Evolutionary conservation across 2,888 invertebrate species (phyloP).

Genomic region (Cataglyphis albicans): DNA sequence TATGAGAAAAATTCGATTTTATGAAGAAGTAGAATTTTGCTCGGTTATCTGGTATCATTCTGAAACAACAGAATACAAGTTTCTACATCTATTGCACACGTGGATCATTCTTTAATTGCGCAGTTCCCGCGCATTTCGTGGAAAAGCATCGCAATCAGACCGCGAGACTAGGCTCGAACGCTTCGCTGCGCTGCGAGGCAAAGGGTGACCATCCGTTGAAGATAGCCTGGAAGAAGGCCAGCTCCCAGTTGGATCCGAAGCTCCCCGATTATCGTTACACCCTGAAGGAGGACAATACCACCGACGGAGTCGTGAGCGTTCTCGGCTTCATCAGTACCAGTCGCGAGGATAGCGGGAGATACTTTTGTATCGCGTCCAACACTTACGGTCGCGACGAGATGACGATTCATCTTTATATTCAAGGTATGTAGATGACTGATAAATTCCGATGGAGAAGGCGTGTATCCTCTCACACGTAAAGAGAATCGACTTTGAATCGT

Average conservation of each 20-base stretch:
- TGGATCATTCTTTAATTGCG: background rate
- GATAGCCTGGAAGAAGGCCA: conserved; percentile 93
- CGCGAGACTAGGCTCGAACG: conserved; percentile 83
- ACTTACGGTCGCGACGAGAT: conserved; percentile 96
- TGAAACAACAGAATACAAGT: background rate
- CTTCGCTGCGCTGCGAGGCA: conserved; percentile 92
- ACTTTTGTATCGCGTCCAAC: conserved; percentile 95
- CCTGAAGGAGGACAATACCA: conserved; percentile 83
- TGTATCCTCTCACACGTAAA: background rate
- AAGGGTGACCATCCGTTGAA: conserved; percentile 95
- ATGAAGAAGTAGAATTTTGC: background rate
- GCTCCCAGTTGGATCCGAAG: conserved; percentile 84
- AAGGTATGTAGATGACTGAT: conserved; percentile 88
- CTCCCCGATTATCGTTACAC: conserved; percentile 84
- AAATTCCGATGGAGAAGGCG: background rate
- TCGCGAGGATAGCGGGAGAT: conserved; percentile 95
- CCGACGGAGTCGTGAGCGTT: conserved; percentile 92
- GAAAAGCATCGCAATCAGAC: conserved; percentile 88
- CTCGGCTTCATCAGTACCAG: conserved; percentile 94
- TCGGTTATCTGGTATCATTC: background rate
- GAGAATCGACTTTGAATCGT: background rate
- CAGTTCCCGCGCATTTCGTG: conserved; percentile 94
- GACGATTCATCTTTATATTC: conserved; percentile 95
- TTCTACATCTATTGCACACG: background rate
- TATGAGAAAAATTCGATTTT: background rate